Conservation (phyloP, 2,113 vertebrate species). For the Paradoxurus hermaphroditus region DNA sequence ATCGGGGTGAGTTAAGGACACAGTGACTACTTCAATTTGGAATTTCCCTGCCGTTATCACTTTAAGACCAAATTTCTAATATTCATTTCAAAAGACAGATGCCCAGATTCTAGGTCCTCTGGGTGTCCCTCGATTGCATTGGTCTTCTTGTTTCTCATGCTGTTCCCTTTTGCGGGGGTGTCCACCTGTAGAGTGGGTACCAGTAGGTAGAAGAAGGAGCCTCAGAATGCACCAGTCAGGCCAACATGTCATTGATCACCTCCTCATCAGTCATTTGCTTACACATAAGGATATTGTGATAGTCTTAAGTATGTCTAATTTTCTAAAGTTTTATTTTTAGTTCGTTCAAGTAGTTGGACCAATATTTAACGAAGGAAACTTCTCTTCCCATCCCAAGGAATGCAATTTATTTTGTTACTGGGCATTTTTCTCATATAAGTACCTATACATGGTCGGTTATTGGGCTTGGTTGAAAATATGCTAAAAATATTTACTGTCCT, state of each 20-base stretch:
- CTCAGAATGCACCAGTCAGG: background rate
- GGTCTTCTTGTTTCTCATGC: background rate
- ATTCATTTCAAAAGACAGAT: background rate
- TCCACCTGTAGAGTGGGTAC: background rate
- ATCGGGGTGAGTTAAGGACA: conserved; percentile 45
- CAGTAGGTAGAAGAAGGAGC: background rate
- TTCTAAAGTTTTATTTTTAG: background rate
- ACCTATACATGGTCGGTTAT: background rate
- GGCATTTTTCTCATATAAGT: background rate
- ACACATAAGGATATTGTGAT: background rate
- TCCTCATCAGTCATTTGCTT: background rate
- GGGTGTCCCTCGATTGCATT: background rate
- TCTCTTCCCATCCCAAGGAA: background rate
- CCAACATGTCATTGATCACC: background rate
- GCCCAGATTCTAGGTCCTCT: background rate
- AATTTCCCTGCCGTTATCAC: conserved; percentile 53
- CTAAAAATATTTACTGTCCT: background rate
- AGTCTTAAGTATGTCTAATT: background rate
- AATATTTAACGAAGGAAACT: conserved; percentile 15
- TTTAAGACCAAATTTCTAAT: conserved; percentile 31
- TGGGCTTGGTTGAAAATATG: background rate
- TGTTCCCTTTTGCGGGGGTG: background rate
- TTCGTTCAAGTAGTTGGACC: background rate
- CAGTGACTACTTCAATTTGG: conserved; percentile 54
- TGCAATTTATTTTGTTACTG: background rate